These are phyloP conservation scores for Scaptomyza reducta DNA, from an alignment of 2,888 invertebrate species.

Conservation along the genomic window DNA sequence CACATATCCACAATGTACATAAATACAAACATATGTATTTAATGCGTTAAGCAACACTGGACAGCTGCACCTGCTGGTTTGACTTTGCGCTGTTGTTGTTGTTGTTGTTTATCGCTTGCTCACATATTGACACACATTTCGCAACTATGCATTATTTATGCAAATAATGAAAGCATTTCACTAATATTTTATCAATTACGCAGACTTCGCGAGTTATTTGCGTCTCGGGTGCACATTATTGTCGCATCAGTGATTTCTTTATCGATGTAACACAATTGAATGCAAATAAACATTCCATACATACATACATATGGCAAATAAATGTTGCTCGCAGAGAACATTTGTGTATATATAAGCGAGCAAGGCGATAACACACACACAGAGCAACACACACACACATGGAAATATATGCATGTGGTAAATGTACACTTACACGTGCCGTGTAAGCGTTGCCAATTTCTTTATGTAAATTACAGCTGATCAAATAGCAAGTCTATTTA, in stretches of 20 bases:
- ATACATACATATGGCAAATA: constrained; percentile 9
- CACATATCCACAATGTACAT: constrained; percentile 23
- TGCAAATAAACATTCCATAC: constrained; percentile 44
- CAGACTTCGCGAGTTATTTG: constrained; percentile 27
- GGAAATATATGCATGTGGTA: constrained; percentile 19
- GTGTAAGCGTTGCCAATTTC: constrained; percentile 59
- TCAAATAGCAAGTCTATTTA: constrained; percentile 21
- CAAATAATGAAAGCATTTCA: constrained; percentile 42
- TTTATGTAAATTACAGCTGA: constrained; percentile 72
- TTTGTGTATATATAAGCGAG: neutral
- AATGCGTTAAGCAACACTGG: constrained; percentile 65
- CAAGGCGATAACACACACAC: constrained; percentile 49
- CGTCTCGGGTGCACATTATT: constrained; percentile 6
- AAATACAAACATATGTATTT: constrained; percentile 31
- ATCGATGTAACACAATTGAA: constrained; percentile 40
- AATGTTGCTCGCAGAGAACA: constrained; percentile 12
- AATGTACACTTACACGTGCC: constrained; percentile 60
- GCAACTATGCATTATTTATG: constrained; percentile 59
- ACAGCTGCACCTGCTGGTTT: constrained; percentile 65
- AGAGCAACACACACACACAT: constrained; percentile 13
- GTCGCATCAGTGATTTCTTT: constrained; percentile 19
- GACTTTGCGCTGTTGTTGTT: constrained; percentile 19
- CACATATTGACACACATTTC: constrained; percentile 73
- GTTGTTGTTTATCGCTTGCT: constrained; percentile 34
- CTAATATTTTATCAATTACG: constrained; percentile 41